phyloP scores from a whole-genome alignment of 2,888 invertebrate species.

The Microctonus hyperodae region DNA sequence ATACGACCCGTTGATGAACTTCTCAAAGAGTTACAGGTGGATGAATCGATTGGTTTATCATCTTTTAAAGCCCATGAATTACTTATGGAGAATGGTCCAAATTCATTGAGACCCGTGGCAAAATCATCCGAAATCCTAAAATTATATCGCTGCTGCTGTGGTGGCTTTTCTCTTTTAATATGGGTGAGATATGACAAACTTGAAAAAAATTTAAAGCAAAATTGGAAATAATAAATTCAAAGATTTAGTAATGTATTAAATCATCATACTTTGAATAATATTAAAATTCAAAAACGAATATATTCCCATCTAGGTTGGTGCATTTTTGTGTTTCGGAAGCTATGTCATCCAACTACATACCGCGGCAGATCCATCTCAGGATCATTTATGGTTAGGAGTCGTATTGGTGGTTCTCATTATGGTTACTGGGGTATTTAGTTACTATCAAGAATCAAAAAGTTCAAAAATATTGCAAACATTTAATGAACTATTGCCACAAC shows the following conservation, averaged over 20 bases:
- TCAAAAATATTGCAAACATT: conserved; percentile 83
- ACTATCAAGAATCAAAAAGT: conserved; percentile 74
- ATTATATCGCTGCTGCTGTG: conserved; percentile 77
- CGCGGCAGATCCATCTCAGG: conserved; percentile 37
- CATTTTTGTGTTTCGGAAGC: conserved; percentile 74
- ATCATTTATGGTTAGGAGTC: conserved; percentile 67
- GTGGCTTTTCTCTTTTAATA: conserved; percentile 59
- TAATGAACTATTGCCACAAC: conserved; percentile 77
- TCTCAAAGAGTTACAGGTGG: conserved; percentile 38
- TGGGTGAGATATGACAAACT: conserved; percentile 41
- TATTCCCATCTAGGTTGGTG: conserved; percentile 68
- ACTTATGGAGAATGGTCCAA: conserved; percentile 71
- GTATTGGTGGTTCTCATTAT: conserved; percentile 68
- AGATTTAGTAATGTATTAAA: neutral
- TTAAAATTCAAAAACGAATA: too few species aligned
- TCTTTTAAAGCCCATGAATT: conserved; percentile 67
- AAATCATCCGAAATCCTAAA: conserved; percentile 73
- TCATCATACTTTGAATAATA: too few species aligned
- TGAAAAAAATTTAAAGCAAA: neutral
- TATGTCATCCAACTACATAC: conserved; percentile 61
- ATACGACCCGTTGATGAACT: conserved; percentile 37
- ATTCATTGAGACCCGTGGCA: conserved; percentile 75
- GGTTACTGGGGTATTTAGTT: conserved; percentile 70
- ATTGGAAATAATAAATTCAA: neutral
- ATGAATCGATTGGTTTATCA: conserved; percentile 65